Base-by-base conservation (phyloP, 2,113 vertebrate species). In the Erythrolamprus reginae region DNA sequence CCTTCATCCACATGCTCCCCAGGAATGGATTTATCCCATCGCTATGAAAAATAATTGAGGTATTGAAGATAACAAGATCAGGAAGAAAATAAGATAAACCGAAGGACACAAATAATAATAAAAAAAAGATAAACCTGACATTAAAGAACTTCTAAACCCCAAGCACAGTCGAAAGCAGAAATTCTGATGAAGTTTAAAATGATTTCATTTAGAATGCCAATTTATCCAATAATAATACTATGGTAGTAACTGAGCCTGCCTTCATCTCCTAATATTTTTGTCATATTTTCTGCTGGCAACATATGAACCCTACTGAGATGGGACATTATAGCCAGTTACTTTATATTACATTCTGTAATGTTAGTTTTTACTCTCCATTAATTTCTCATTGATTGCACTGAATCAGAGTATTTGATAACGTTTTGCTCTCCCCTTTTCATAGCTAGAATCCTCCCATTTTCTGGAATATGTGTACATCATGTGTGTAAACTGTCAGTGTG, bases 11-110 rank as follows among this genome's bases (percentile, higher is more conserved):
- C 92, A 92, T 84, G 89, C 38, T 26, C 17, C 4, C 33, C 65
- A 90, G 83, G 51, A 94, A 91, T 91, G 93, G 8, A 95, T 87
- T 61, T 85, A 89, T 87, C 88, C 86, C 88, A 88, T 91, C 77
- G 42, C 47, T 26, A 58, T 82, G 88, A 90, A 87, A 95, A 94
- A 51, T 89, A 56, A 88, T 88, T 53, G 15, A 89, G 45, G 4
- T 28, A 89, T 85, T 3, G 4, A 58, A 21, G 48, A 83, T 83
- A 88, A 70, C 77, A 56, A 93, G 91, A n/a, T 91, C 87, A 92
- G 53, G 51, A 92, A 88, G 56, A 70, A 93, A 93, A 94, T 88
- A 26, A 88, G 47, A 92, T 61, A 82, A 90, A 58, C 13, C 89
- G 9, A 15, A 77, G 24, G 7, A 33, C 50, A 83, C 91, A 89